phyloP scores from a whole-genome alignment of 2,888 invertebrate genomes.

The Clistopyga incitator region DNA sequence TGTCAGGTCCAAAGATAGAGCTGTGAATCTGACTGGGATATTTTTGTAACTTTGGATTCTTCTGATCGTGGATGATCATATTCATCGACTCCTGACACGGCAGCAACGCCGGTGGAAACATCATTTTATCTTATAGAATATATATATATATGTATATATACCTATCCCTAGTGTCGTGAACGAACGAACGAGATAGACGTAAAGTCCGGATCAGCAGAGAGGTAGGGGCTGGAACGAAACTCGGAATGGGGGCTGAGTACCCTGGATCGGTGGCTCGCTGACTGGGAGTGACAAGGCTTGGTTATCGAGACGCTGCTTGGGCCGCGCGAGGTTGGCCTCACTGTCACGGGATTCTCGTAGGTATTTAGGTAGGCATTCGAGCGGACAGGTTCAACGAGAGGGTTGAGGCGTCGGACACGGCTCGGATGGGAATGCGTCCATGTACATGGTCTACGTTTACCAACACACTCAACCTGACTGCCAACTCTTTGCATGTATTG shows the following conservation, averaged over 20 bases:
- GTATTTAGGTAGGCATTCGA: conserved; percentile 60
- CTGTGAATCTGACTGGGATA: neutral
- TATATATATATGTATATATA: no score
- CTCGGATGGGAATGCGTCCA: conserved; percentile 44
- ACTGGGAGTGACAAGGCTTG: conserved; percentile 48
- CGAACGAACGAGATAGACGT: conserved; percentile 3
- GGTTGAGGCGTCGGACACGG: conserved; percentile 45
- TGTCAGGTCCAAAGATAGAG: neutral
- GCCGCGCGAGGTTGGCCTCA: conserved; percentile 43
- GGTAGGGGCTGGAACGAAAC: conserved; percentile 14
- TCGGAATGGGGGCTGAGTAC: conserved; percentile 43
- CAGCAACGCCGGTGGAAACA: no score
- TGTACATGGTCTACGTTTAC: conserved; percentile 19
- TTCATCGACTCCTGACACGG: neutral
- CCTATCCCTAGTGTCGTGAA: neutral
- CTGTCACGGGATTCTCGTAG: conserved; percentile 56
- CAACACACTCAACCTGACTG: neutral
- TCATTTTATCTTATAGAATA: no score
- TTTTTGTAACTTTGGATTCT: neutral
- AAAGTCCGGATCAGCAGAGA: conserved; percentile 11
- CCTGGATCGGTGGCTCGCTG: conserved; percentile 45
- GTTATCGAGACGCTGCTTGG: conserved; percentile 46
- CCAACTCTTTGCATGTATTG: neutral
- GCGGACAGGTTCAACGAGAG: conserved; percentile 48
- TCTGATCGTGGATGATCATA: neutral